A percentile compares a stretch with the other conserved stretches of the same genome.
These are phyloP conservation scores for Sebastes taczanowskii DNA, from an alignment of 2,797 vertebrate species.

Conservation along the genomic window DNA sequence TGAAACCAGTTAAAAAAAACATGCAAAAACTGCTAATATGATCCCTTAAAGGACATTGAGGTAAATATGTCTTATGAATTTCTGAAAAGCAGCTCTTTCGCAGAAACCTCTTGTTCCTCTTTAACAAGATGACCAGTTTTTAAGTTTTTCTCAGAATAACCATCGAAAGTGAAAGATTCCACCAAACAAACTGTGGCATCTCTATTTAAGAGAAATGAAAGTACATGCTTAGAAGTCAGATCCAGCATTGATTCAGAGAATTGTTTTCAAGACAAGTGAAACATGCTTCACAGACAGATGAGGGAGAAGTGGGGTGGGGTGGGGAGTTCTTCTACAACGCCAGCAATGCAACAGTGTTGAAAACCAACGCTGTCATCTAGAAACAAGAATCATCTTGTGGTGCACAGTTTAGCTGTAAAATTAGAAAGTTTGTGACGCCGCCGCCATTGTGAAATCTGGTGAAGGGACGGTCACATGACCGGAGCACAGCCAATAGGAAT, in stretches of 20 bases:
- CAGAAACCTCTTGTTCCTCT: not conserved
- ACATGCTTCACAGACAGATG: not conserved
- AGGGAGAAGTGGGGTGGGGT: no score
- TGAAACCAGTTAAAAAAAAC: not conserved
- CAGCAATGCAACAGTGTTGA: no score
- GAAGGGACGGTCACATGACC: no score
- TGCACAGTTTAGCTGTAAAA: no score
- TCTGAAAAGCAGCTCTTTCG: not conserved
- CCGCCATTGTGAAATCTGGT: no score
- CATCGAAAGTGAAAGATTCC: not conserved
- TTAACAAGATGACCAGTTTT: not conserved
- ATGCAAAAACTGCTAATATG: not conserved
- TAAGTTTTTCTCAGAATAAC: not conserved
- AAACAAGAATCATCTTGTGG: no score
- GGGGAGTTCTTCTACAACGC: no score
- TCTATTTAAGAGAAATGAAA: not conserved
- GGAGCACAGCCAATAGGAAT: no score
- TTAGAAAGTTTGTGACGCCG: no score
- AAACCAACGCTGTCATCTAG: no score
- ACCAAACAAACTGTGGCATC: rapidly evolving
- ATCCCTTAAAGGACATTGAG: not conserved
- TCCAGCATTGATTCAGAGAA: not conserved
- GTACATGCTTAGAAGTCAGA: not conserved
- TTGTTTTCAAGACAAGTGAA: not conserved
- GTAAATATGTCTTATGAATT: not conserved